phyloP scores from a whole-genome alignment of 2,888 invertebrate species.

The Corbicula japonica region DNA sequence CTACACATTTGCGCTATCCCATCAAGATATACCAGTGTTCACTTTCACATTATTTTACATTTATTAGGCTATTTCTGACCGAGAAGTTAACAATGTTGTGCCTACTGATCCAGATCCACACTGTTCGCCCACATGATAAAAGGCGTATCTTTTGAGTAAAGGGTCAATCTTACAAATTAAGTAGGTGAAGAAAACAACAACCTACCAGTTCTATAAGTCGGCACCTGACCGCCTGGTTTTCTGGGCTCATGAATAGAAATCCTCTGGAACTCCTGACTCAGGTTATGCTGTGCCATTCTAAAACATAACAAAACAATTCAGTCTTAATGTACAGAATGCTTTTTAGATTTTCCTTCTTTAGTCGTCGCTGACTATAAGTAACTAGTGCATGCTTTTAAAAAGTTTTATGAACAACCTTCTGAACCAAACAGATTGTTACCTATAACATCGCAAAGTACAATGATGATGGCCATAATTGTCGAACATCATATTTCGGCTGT shows the following conservation, averaged over 20 bases:
- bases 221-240: conserved; percentile 37
- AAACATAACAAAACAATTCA: background rate
- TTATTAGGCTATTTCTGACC: too few species aligned
- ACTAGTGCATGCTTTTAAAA: too few species aligned
- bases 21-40: too few species aligned
- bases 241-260: conserved; percentile 67
- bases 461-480: background rate
- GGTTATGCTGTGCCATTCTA: conserved; percentile 25
- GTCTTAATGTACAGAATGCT: background rate
- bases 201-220: conserved; percentile 56
- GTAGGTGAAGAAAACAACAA: too few species aligned
- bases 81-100: too few species aligned
- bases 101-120: too few species aligned
- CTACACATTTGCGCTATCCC: too few species aligned
- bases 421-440: background rate
- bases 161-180: too few species aligned
- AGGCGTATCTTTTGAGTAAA: too few species aligned
- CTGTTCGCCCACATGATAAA: too few species aligned
- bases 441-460: background rate
- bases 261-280: conserved; percentile 73
- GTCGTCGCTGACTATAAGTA: background rate
- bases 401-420: background rate
- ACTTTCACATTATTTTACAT: too few species aligned
- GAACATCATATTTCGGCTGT: background rate
- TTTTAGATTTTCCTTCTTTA: background rate